Conservation (phyloP, 2,888 invertebrate genomes). For the Himalopsyche anomala region DNA sequence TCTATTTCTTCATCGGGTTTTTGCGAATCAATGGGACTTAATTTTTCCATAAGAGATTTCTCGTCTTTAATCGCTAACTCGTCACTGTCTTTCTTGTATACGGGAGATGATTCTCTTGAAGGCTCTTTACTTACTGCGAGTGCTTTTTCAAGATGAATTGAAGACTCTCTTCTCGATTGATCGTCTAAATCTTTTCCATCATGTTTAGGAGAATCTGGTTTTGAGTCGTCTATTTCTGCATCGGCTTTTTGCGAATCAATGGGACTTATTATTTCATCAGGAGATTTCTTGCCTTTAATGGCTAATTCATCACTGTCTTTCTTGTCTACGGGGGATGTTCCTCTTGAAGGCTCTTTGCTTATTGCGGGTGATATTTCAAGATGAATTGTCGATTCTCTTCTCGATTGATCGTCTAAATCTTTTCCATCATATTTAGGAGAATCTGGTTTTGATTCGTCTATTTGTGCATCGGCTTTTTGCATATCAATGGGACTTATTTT, state of each 20-base stretch:
- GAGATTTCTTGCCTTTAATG: constrained; percentile 50
- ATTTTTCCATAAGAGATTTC: background rate
- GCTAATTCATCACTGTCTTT: background rate
- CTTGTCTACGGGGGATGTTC: too few relatives aligned
- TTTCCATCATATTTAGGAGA: too few relatives aligned
- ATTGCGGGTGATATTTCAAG: too few relatives aligned
- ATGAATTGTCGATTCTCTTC: too few relatives aligned
- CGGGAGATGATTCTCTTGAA: background rate
- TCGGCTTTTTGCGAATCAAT: background rate
- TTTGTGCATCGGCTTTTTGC: too few relatives aligned
- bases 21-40: background rate
- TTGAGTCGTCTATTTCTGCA: background rate
- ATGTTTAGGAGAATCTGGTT: too few relatives aligned
- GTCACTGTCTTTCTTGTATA: background rate
- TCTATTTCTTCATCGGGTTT: background rate
- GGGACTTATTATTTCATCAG: background rate
- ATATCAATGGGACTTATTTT: too few relatives aligned
- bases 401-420: too few relatives aligned
- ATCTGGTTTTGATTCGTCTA: too few relatives aligned
- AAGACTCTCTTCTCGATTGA: background rate
- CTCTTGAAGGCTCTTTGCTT: too few relatives aligned
- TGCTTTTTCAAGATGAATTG: background rate
- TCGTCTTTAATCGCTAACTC: background rate
- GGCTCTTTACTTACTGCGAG: background rate
- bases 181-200: constrained; percentile 44